Evolutionary conservation across 1,140 invertebrate genomes (phyloP).

Genomic region (Probaryconus sp.): DNA sequence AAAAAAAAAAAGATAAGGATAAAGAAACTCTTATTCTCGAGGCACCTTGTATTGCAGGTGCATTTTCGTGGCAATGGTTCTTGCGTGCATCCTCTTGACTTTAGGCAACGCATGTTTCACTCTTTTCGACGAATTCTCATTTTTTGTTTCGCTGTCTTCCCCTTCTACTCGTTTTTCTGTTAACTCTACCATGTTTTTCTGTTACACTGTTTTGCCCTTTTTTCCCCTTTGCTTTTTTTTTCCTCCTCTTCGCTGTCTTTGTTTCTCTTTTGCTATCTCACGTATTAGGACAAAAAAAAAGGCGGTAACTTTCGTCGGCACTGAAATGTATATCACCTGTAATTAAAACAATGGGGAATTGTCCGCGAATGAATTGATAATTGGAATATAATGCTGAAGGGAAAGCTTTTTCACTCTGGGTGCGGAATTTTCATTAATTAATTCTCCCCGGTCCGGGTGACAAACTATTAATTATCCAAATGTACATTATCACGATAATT

Average conservation of each 20-base stretch:
- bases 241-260: too few relatives aligned
- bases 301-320: not conserved
- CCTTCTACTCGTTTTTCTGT: slow-evolving; percentile 19
- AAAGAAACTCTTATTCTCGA: too few relatives aligned
- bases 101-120: too few relatives aligned
- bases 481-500: slow-evolving; percentile 33
- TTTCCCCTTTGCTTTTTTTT: slow-evolving; percentile 2
- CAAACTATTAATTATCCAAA: slow-evolving; percentile 43
- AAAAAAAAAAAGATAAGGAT: too few relatives aligned
- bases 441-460: slow-evolving; percentile 30
- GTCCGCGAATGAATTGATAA: slow-evolving; percentile 34
- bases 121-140: slow-evolving; percentile 11
- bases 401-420: slow-evolving; percentile 6
- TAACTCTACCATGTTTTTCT: slow-evolving; percentile 44
- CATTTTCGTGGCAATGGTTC: slow-evolving; percentile 18
- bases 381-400: slow-evolving; percentile 36
- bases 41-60: too few relatives aligned
- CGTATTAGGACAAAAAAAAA: not conserved
- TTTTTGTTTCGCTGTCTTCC: slow-evolving; percentile 3
- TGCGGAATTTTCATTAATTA: slow-evolving; percentile 43
- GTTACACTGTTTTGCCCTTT: slow-evolving; percentile 24
- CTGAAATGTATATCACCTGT: slow-evolving; percentile 13
- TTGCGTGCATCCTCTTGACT: slow-evolving; percentile 31
- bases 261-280: not conserved
- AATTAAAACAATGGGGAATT: slow-evolving; percentile 24